phyloP scores from a whole-genome alignment of 2,888 invertebrate genomes.

The Apoderus coryli region DNA sequence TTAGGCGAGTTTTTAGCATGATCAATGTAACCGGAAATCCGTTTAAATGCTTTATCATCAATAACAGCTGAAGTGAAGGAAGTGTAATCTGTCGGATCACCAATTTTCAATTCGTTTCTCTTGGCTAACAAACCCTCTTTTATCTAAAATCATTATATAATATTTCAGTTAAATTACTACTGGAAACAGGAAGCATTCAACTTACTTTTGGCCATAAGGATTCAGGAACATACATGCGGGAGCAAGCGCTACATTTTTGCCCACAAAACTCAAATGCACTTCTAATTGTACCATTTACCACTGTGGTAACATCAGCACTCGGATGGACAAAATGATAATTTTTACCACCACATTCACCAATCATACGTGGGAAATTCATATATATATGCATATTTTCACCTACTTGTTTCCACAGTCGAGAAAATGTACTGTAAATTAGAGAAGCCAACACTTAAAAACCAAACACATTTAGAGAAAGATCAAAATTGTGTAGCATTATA shows the following conservation, averaged over 20 bases:
- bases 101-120: conserved; percentile 64
- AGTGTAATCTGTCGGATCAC: conserved; percentile 67
- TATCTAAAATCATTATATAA: conserved; percentile 33
- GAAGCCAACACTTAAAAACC: too few relatives aligned
- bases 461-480: too few relatives aligned
- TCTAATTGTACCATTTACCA: conserved; percentile 71
- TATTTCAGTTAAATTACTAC: conserved; percentile 7
- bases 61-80: conserved; percentile 92
- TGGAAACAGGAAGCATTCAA: background rate
- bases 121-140: conserved; percentile 57
- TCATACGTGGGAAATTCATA: conserved; percentile 80
- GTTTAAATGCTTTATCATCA: conserved; percentile 80
- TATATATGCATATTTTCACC: conserved; percentile 76
- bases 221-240: conserved; percentile 89
- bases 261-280: conserved; percentile 94
- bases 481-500: too few relatives aligned
- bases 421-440: conserved; percentile 90
- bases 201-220: conserved; percentile 55
- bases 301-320: conserved; percentile 70
- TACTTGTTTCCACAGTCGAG: conserved; percentile 83
- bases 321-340: conserved; percentile 97
- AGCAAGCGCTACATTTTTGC: conserved; percentile 97
- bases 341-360: conserved; percentile 97
- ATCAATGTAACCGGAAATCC: conserved; percentile 81
- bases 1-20: conserved; percentile 63